Base-by-base conservation (phyloP, 2,888 invertebrate species). In the Dione juno region DNA sequence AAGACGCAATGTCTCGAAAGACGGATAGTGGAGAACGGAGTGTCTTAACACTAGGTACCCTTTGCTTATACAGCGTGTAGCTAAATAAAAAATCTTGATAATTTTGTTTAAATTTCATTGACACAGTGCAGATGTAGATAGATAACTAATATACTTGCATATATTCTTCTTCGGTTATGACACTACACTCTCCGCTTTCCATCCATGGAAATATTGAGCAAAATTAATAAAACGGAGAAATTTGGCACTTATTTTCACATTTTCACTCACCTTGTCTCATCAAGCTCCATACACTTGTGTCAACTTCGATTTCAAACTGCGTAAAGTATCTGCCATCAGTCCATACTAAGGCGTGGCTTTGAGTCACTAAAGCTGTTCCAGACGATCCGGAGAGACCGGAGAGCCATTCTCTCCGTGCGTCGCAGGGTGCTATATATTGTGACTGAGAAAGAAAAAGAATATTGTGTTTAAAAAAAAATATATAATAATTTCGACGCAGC, bases 261-360 rank as follows among this genome's bases (percentile, higher is more conserved):
- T 37, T 7, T 8, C 13, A 3, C 76, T 77, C 57, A 92, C 93
- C 91, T 79, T 88, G 87, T 40, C 96, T 97, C 98, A 99, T 99
- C 13, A 99, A 91, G 0, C 93, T 95, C 99, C 99, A 99, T 76
- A 95, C 94, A 82, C 81, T 66, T 0, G 90, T 89, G 84, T 98
- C 97, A 67, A 99, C 93, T 83, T 99, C 95, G 59, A 96, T 90
- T 0, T 94, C 89, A 1, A 98, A 99, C 93, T 99, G 99, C 7
- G 97, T 94, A 88, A 96, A 98, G 88, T 99, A 99, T n/a, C 99
- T 93, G 0, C 98, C 98, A 90, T 99, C 99, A 0, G 99, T 99
- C 99, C 99, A 99, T 50, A 99, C 84, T 11, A 96, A 92, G 0
- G 97, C 97, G 58, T 94, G 86, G 0, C 94, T 88, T 0, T 92